These are phyloP conservation scores for Chloroceryle aenea DNA, from an alignment of 2,113 vertebrate species.

Conservation along the genomic window DNA sequence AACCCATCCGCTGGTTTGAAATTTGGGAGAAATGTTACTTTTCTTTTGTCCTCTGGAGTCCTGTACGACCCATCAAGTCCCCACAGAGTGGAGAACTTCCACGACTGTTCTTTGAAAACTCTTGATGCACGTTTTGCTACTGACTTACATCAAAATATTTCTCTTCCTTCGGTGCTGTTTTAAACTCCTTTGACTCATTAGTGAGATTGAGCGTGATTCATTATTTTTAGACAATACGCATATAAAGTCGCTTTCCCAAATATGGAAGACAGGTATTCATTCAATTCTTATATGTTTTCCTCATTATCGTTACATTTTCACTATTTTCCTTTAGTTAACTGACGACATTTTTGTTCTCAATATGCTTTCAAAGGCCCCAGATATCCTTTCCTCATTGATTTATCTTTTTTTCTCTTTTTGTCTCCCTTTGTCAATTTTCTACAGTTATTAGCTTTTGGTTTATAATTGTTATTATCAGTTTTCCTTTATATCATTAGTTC, in stretches of 20 bases:
- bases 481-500: conserved; percentile 39
- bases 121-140: neutral
- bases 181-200: conserved; percentile 21
- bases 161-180: conserved; percentile 6
- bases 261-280: conserved; percentile 36
- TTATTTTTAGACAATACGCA: conserved; percentile 26
- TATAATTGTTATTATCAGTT: conserved; percentile 50
- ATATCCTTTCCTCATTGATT: conserved; percentile 21
- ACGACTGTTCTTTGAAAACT: neutral
- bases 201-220: neutral
- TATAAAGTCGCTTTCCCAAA: conserved; percentile 36
- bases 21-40: neutral
- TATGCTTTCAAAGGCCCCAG: conserved; percentile 17
- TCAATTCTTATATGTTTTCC: conserved; percentile 13
- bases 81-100: neutral
- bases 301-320: conserved; percentile 3
- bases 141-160: conserved; percentile 3
- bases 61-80: neutral
- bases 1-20: neutral
- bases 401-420: neutral
- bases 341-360: conserved; percentile 53
- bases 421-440: conserved; percentile 22
- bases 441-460: conserved; percentile 33
- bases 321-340: conserved; percentile 23
- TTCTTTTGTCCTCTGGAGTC: neutral